These are phyloP conservation scores for Osmoderma eremita DNA, from an alignment of 2,888 invertebrate genomes.

Conservation along the genomic window DNA sequence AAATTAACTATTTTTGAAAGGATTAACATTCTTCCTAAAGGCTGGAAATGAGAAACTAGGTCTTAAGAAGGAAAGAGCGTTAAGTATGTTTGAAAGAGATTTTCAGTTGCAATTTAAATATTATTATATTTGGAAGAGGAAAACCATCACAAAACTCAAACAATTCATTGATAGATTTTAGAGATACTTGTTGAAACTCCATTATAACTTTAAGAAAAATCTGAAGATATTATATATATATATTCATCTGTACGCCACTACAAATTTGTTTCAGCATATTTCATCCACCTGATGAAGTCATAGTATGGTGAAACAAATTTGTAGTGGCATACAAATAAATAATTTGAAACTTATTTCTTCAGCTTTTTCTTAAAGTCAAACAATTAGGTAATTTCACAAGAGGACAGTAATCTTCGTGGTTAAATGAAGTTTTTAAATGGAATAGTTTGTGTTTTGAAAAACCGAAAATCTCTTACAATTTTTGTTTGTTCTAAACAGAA, in stretches of 20 bases:
- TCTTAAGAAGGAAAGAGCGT: constrained; percentile 43
- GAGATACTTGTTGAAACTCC: no score
- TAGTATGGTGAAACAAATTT: no score
- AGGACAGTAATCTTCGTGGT: not conserved
- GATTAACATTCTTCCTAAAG: constrained; percentile 50
- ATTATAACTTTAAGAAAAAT: no score
- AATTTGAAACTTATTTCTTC: no score
- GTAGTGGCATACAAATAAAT: no score
- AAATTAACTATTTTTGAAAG: constrained; percentile 49
- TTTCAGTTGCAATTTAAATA: constrained; percentile 53
- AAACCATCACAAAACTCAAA: constrained; percentile 42
- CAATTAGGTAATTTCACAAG: not conserved
- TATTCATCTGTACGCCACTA: no score
- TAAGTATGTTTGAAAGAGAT: constrained; percentile 44
- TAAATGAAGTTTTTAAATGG: constrained; percentile 47
- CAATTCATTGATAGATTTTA: no score
- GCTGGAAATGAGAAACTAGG: constrained; percentile 48
- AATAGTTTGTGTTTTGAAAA: constrained; percentile 52
- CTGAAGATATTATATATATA: no score
- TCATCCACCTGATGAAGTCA: no score
- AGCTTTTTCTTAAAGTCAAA: no score
- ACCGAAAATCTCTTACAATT: constrained; percentile 51
- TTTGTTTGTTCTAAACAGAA: constrained; percentile 34
- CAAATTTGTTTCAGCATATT: no score
- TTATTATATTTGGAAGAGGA: constrained; percentile 54